Conservation (phyloP, 2,797 vertebrate species). For the Lithobates sylvaticus region DNA sequence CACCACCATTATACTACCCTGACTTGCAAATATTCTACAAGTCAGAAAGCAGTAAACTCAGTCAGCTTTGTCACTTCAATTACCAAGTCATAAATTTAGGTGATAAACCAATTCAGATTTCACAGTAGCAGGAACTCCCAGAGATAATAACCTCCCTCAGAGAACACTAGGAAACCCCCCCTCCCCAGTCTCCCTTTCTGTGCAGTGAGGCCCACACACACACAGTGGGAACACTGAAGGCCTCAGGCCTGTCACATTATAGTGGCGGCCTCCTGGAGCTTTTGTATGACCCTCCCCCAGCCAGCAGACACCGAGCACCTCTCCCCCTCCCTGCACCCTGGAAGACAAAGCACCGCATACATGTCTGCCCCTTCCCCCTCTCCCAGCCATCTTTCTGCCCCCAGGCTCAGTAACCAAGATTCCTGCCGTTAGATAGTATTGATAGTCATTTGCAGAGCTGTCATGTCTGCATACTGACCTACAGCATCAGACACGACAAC, state of each 20-base stretch:
- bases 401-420: background rate
- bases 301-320: constrained; percentile 25
- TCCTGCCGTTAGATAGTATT: constrained; percentile 7
- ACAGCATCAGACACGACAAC: background rate
- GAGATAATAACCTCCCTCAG: background rate
- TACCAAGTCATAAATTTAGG: background rate
- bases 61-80: background rate
- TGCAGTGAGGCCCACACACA: background rate
- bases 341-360: constrained; percentile 31
- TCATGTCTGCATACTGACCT: constrained; percentile 19
- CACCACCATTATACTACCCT: no score
- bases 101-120: background rate
- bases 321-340: constrained; percentile 4
- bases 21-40: background rate
- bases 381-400: constrained; percentile 7
- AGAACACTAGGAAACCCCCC: background rate
- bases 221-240: background rate
- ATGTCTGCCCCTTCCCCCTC: constrained; percentile 26
- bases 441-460: constrained; percentile 13
- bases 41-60: background rate
- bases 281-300: background rate
- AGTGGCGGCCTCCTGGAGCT: background rate
- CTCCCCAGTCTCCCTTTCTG: background rate
- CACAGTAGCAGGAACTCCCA: background rate
- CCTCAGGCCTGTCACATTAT: constrained; percentile 14